Evolutionary conservation across 2,888 invertebrate species (phyloP), one percentile per base, ranked within the genome.

Genomic region (Parochlus steinenii): DNA sequence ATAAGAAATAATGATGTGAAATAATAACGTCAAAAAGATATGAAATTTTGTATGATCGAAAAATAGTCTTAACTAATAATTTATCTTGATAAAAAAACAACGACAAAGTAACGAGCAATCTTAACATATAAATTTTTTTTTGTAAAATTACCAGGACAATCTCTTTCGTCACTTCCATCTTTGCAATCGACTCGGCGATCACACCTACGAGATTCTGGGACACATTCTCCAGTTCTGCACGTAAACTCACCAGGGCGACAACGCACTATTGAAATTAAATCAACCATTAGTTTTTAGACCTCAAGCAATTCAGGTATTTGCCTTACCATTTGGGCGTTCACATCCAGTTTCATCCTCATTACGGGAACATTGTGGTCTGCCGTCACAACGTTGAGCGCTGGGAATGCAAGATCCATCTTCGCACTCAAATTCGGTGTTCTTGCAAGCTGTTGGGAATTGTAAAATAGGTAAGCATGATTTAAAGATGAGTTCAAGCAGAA

Each of bases 171-270:
- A 29, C 62, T 61, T 39, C 63, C 63, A 48, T 69, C 64, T 30
- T 54, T 53, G 51, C 75, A 75, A 48, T 75, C 71, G 17, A 44
- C 39, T 10, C 48, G 52, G 18, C 61, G 57, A 49, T 74, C 65
- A 50, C 74, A 74, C 44, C 60, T 45, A 55, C 61, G 48, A 62
- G 58, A 49, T 38, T 52, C 50, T 39, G 49, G 47, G 38, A 50
- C 58, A 43, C 58, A 58, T 46, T 51, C 50, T 50, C 72, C 73
- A 42, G 69, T 69, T 6, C 61, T 50, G 55, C 93, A 95, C 38
- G 76, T 66, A 61, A 74, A 92, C 55, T 93, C 89, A 41, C 74
- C 71, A 40, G 72, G 67, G 12, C 67, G 63, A 49, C 93, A 93
- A 44, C 48, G 50, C 40, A n/a, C n/a, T n/a, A n/a, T n/a, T n/a